Conservation (phyloP, 2,797 vertebrate species). For the Etheostoma nigrum region DNA sequence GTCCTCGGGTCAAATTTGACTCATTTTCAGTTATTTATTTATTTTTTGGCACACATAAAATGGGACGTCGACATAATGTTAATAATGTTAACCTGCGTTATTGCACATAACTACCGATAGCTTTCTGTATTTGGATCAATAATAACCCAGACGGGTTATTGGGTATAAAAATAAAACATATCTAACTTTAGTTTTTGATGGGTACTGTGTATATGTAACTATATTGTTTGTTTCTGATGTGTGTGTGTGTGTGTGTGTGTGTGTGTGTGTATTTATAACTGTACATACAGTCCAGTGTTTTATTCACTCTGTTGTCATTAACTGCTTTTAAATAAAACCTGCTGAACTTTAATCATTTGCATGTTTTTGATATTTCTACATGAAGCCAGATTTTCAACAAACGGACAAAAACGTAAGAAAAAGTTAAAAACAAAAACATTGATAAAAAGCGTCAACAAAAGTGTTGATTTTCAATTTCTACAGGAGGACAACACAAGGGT, state of each 20-base stretch:
- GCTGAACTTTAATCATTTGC: slow-evolving; percentile 2
- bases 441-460: too few species aligned
- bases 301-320: not conserved
- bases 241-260: slow-evolving; percentile 23
- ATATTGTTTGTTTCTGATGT: not conserved
- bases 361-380: not conserved
- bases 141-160: not conserved
- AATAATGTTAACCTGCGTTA: not conserved
- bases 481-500: too few species aligned
- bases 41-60: too few species aligned
- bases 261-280: slow-evolving; percentile 55
- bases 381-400: too few species aligned
- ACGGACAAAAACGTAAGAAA: too few species aligned
- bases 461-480: too few species aligned
- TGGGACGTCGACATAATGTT: too few species aligned
- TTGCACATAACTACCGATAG: slow-evolving; percentile 15
- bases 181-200: not conserved
- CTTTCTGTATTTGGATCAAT: not conserved
- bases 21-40: too few species aligned
- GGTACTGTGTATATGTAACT: not conserved
- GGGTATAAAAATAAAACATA: not conserved
- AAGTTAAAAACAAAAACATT: too few species aligned
- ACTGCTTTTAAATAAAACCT: slow-evolving; percentile 39
- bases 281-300: slow-evolving; percentile 35
- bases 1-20: too few species aligned